These are phyloP conservation scores for Rhinopomastus cyanomelas DNA, from an alignment of 2,113 vertebrate genomes.

Conservation along the genomic window DNA sequence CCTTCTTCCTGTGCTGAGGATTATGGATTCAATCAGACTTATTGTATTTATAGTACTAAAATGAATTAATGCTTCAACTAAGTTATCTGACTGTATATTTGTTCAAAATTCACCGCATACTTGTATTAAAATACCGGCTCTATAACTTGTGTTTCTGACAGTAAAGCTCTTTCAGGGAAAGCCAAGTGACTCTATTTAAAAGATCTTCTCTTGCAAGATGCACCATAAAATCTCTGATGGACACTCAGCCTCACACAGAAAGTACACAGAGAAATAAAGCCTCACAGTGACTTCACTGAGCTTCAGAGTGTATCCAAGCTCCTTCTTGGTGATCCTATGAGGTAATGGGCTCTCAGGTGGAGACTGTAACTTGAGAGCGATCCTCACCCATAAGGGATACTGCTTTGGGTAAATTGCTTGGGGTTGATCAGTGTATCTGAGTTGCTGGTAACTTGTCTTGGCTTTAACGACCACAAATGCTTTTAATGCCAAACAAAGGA, in stretches of 20 bases:
- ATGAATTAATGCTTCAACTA: not conserved
- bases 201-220: not conserved
- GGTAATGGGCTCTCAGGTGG: not conserved
- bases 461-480: not conserved
- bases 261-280: not conserved
- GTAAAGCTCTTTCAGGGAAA: constrained; percentile 10
- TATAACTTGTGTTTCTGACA: not conserved
- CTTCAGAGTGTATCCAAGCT: not conserved
- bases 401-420: not conserved
- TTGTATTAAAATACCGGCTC: not conserved
- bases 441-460: not conserved
- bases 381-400: not conserved
- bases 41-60: not conserved
- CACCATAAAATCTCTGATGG: not conserved
- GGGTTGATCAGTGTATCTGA: not conserved
- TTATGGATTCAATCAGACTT: not conserved
- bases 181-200: not conserved
- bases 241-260: not conserved
- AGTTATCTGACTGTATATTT: not conserved
- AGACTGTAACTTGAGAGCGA: not conserved
- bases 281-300: not conserved
- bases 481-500: not conserved
- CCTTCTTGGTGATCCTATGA: not conserved
- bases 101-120: not conserved
- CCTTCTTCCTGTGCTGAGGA: not conserved